Base-by-base conservation (phyloP, 2,797 vertebrate species). In the Halcyon leucocephala region DNA sequence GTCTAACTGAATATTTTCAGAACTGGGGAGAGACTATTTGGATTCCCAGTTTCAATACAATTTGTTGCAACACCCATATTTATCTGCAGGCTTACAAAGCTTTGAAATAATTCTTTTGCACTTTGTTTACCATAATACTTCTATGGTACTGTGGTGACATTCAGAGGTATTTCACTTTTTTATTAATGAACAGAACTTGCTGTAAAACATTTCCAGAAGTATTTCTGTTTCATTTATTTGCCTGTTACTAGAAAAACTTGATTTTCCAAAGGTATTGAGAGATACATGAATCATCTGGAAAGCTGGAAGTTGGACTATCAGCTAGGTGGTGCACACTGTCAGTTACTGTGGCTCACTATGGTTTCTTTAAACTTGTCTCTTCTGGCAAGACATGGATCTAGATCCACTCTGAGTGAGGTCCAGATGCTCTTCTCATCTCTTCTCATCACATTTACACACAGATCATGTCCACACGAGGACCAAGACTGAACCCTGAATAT, bases 161-260 rank as follows among this genome's bases (percentile, higher is more conserved):
- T 79, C 6, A 3, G 19, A 88, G 35, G 10, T 39, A 76, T 46
- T 88, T 86, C 0, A 12, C 48, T 46, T 57, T 61, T 66, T 86
- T 28, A 76, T 51, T 90, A 9, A 49, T 33, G 15, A 82, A 54
- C 17, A 91, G 21, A 89, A 67, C 16, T 54, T 61, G 55, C 5
- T 0, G 3, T 42, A 49, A 76, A 95, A 48, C 13, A 67, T 28
- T 74, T 72, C 57, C 0, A 18, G 17, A 69, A 76, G 11, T 54
- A 58, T 58, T 86, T 88, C 22, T 69, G 35, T 83, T 70, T 72
- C 44, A 79, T 28, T 72, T 71, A 81, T 86, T 90, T 74, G 6
- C 11, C 58, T 33, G 18, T 65, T 82, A 79, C 39, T 48, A 79
- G 33, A 31, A 72, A 94, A 86, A 19, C 6, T 1, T 49, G 21